Percentiles rank a stretch among this genome's conserved stretches.
Evolutionary conservation across 2,797 vertebrate genomes (phyloP).

Genomic region (Oceanodroma leucorhoa): DNA sequence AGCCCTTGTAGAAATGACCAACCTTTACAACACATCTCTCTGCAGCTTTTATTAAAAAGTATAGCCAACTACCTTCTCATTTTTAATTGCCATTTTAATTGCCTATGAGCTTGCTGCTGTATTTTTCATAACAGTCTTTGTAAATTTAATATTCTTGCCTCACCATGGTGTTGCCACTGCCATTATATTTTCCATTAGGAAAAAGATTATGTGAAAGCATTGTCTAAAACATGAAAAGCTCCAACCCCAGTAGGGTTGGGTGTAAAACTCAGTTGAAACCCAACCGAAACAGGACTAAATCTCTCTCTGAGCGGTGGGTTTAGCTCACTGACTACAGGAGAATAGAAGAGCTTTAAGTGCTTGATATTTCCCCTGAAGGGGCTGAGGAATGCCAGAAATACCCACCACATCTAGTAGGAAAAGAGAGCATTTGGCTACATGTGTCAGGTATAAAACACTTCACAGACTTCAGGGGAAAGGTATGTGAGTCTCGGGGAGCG

Average conservation of each 20-base stretch:
- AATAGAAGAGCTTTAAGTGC: constrained; percentile 14
- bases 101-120: neutral
- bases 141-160: neutral
- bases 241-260: neutral
- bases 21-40: neutral
- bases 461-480: constrained; percentile 53
- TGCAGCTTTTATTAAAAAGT: neutral
- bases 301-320: neutral
- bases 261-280: constrained; percentile 11
- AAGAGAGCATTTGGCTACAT: constrained; percentile 29
- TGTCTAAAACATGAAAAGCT: neutral
- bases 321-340: neutral
- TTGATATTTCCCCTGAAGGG: constrained; percentile 44
- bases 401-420: constrained; percentile 24
- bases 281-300: neutral
- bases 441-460: constrained; percentile 49
- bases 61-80: neutral
- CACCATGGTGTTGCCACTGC: rapidly evolving
- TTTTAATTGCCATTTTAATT: neutral
- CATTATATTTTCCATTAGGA: neutral
- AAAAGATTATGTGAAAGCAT: neutral
- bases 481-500: neutral
- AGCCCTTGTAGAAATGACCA: neutral
- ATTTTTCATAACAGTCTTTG: neutral
- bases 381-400: constrained; percentile 62